phyloP scores from a whole-genome alignment of 2,797 vertebrate genomes.

The Adrianichthys oophorus region DNA sequence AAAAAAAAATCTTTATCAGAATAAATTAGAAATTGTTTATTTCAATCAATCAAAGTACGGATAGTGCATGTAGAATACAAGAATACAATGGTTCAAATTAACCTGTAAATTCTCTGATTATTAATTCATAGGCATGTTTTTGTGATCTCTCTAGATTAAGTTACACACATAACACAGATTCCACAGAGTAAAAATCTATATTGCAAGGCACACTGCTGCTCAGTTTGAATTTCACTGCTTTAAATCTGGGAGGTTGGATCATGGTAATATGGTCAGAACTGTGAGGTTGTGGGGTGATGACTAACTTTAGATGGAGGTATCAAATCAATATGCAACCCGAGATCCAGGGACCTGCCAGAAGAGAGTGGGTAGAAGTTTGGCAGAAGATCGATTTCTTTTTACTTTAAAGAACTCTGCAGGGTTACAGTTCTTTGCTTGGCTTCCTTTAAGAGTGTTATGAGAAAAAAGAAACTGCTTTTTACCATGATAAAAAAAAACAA shows the following conservation, averaged over 20 bases:
- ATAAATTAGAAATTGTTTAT: too few species aligned
- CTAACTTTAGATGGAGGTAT: slow-evolving; percentile 75
- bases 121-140: slow-evolving; percentile 30
- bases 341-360: slow-evolving; percentile 30
- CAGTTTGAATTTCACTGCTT: slow-evolving; percentile 69
- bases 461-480: neutral
- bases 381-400: slow-evolving; percentile 33
- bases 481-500: neutral
- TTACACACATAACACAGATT: slow-evolving; percentile 38
- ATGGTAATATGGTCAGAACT: slow-evolving; percentile 53
- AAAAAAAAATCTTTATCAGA: slow-evolving; percentile 7
- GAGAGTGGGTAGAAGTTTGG: slow-evolving; percentile 37
- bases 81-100: slow-evolving; percentile 35
- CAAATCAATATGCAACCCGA: slow-evolving; percentile 62
- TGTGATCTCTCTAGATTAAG: slow-evolving; percentile 23
- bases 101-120: slow-evolving; percentile 20
- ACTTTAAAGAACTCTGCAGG: slow-evolving; percentile 19
- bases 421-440: neutral
- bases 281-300: slow-evolving; percentile 51
- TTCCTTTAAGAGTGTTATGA: too few species aligned
- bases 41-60: too few species aligned
- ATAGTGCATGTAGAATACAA: too few species aligned
- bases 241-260: slow-evolving; percentile 57
- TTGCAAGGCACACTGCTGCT: slow-evolving; percentile 44
- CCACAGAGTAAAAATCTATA: slow-evolving; percentile 51